phyloP scores from a whole-genome alignment of 2,113 vertebrate species.

The Vidua macroura region DNA sequence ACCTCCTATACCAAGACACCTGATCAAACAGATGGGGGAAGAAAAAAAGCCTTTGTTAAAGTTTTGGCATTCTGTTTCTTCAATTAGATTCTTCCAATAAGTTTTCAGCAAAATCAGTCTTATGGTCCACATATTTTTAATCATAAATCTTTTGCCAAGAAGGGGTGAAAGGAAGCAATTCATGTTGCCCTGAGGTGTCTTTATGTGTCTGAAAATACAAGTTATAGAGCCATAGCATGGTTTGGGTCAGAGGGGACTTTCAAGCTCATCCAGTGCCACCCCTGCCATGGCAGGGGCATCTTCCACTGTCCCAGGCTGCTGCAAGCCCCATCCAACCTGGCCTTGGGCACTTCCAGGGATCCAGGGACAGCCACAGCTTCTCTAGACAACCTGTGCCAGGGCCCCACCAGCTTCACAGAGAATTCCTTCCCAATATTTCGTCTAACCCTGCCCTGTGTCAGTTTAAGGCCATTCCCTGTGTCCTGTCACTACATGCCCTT shows the following conservation, averaged over 20 bases:
- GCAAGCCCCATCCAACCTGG: rapidly evolving
- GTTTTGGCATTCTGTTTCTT: conserved; percentile 5
- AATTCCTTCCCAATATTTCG: not conserved
- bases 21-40: conserved; percentile 54
- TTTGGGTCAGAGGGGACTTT: not conserved
- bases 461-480: not conserved
- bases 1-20: conserved; percentile 41
- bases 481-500: no score
- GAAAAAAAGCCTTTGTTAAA: conserved; percentile 44
- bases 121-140: not conserved
- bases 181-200: not conserved
- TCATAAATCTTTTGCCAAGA: not conserved
- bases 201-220: not conserved
- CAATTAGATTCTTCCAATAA: not conserved
- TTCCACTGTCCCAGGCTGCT: not conserved
- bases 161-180: not conserved
- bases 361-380: not conserved
- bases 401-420: rapidly evolving
- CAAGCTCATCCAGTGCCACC: no score
- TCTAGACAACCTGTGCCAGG: not conserved
- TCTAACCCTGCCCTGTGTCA: not conserved
- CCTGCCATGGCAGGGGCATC: not conserved
- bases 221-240: not conserved
- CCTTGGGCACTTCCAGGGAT: not conserved
- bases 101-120: not conserved